phyloP scores from a whole-genome alignment of 2,113 vertebrate species.

The Leptocoma aspasia region DNA sequence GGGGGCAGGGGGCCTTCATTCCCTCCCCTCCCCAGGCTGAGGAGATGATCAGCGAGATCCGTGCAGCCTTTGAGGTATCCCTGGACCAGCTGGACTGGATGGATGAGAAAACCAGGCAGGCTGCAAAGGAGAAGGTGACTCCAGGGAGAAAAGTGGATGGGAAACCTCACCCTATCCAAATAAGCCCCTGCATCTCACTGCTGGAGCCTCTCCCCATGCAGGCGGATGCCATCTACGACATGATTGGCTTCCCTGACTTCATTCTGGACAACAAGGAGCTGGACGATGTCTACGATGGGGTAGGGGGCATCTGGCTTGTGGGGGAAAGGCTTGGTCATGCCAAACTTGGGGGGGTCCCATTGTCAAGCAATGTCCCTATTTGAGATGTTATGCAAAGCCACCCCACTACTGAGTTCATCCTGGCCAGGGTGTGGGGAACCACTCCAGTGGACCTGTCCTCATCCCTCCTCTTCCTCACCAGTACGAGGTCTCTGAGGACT shows the following conservation, averaged over 20 bases:
- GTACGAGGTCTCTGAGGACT: constrained; percentile 96
- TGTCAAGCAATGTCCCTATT: rapidly evolving
- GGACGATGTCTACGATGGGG: constrained; percentile 95
- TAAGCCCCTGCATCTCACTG: neutral
- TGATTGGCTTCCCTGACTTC: constrained; percentile 99
- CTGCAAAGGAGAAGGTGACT: constrained; percentile 92
- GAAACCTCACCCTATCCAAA: neutral
- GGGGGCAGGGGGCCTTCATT: neutral
- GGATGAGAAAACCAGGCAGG: constrained; percentile 86
- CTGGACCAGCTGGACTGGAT: constrained; percentile 89
- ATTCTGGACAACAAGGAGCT: constrained; percentile 93
- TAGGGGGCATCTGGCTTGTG: constrained; percentile 42
- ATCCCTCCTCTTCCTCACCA: constrained; percentile 42
- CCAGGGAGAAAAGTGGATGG: neutral
- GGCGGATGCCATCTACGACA: constrained; percentile 96
- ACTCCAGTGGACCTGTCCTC: neutral
- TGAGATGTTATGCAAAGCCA: rapidly evolving
- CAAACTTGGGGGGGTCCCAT: neutral
- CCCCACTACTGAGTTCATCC: neutral
- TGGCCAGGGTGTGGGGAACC: neutral
- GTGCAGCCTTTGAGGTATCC: constrained; percentile 86
- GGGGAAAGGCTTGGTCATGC: neutral
- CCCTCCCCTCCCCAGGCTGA: constrained; percentile 80
- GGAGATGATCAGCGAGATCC: constrained; percentile 93
- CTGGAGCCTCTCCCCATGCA: constrained; percentile 1